Conservation (phyloP, 2,113 vertebrate genomes). For the Vulpes lagopus region DNA sequence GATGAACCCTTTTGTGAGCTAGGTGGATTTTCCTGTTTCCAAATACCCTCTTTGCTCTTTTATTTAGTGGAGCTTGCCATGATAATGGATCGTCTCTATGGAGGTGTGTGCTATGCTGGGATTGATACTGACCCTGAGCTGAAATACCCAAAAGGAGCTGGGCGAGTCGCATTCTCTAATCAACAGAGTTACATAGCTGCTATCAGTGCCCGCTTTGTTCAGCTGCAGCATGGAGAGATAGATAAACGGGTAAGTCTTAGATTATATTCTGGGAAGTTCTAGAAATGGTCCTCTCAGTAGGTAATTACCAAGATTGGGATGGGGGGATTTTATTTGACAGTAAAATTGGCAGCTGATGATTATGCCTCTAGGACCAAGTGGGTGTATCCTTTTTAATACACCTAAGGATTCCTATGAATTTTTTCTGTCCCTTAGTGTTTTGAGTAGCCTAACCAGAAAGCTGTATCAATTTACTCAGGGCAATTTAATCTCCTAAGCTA, state of each 20-base stretch:
- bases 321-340: background rate
- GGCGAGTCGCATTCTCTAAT: constrained; percentile 99
- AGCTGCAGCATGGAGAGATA: constrained; percentile 99
- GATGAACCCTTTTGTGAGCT: background rate
- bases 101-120: constrained; percentile 99
- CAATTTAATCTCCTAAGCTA: background rate
- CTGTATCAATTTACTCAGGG: background rate
- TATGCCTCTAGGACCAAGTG: background rate
- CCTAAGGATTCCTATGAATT: background rate
- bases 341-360: background rate
- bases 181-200: constrained; percentile 99
- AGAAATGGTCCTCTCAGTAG: background rate
- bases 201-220: constrained; percentile 99
- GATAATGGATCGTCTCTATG: constrained; percentile 99
- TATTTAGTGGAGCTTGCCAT: constrained; percentile 97
- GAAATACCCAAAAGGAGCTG: constrained; percentile 99
- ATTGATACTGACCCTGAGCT: constrained; percentile 99
- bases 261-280: constrained; percentile 18
- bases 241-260: constrained; percentile 97
- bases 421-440: background rate
- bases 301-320: constrained; percentile 8
- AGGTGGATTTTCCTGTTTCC: constrained; percentile 7
- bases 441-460: background rate
- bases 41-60: background rate
- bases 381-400: background rate